Conservation (phyloP, 2,888 invertebrate species). For the Nebria brevicollis region DNA sequence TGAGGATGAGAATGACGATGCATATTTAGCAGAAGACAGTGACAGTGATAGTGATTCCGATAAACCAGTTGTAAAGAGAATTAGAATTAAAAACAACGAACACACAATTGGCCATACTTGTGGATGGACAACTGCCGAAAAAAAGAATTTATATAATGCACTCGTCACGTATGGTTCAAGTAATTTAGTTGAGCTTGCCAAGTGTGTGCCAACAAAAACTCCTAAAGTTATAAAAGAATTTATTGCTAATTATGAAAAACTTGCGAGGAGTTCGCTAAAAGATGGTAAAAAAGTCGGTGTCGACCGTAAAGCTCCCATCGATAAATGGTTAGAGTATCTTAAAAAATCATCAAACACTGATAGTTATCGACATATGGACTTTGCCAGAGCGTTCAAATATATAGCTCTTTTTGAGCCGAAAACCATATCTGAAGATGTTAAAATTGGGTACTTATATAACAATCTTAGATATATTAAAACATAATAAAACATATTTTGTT, state of each 20-base stretch:
- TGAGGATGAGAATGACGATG: no score
- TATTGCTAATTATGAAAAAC: slow-evolving; percentile 54
- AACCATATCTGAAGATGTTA: neutral
- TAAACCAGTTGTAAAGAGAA: neutral
- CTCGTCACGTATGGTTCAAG: slow-evolving; percentile 53
- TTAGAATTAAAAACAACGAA: neutral
- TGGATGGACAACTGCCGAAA: slow-evolving; percentile 14
- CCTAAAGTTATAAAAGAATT: slow-evolving; percentile 53
- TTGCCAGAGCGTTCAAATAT: slow-evolving; percentile 58
- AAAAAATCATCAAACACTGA: slow-evolving; percentile 47
- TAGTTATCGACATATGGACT: slow-evolving; percentile 49
- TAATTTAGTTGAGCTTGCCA: slow-evolving; percentile 54
- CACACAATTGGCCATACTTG: neutral
- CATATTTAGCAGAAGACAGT: neutral
- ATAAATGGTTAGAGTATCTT: slow-evolving; percentile 57
- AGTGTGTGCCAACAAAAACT: slow-evolving; percentile 54
- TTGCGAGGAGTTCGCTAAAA: slow-evolving; percentile 49
- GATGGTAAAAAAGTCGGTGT: slow-evolving; percentile 29
- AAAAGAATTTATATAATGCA: slow-evolving; percentile 23
- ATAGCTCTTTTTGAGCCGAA: slow-evolving; percentile 57
- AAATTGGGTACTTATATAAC: neutral
- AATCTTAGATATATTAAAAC: neutral
- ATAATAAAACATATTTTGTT: slow-evolving; percentile 2
- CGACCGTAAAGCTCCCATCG: slow-evolving; percentile 53
- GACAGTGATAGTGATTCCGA: neutral